A percentile compares a stretch with the other conserved stretches of the same genome.
phyloP scores from a whole-genome alignment of 2,888 invertebrate species.

The Listrodromus nycthemerus region DNA sequence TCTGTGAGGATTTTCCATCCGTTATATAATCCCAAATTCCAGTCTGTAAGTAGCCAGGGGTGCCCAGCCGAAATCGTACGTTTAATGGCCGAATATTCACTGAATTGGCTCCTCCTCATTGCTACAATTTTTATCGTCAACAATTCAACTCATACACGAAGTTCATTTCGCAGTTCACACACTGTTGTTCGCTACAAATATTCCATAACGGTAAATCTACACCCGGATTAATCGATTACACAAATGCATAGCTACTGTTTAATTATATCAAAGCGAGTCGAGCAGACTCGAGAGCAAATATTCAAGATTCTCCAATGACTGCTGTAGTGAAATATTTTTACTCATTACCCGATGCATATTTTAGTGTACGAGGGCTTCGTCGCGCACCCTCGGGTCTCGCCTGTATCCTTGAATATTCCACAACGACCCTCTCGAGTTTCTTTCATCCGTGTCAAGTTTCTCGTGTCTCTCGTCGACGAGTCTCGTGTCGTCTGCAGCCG shows the following conservation, averaged over 20 bases:
- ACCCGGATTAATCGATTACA: conserved; percentile 47
- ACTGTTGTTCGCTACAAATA: not conserved
- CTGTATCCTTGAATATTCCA: conserved; percentile 39
- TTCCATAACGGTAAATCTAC: not conserved
- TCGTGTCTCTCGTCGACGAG: conserved; percentile 59
- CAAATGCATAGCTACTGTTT: conserved; percentile 15
- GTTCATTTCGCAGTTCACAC: not conserved
- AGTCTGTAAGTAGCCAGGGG: conserved; percentile 26
- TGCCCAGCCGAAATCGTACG: conserved; percentile 38
- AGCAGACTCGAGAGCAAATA: not conserved
- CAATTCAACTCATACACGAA: not conserved
- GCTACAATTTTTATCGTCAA: conserved; percentile 8
- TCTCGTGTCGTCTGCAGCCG: conserved; percentile 68
- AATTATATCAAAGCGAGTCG: not conserved
- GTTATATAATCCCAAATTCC: conserved; percentile 75
- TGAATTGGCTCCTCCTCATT: not conserved
- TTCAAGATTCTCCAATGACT: not conserved
- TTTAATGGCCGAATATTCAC: conserved; percentile 26
- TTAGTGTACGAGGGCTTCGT: not conserved
- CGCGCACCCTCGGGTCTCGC: not conserved
- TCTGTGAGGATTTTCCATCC: conserved; percentile 66
- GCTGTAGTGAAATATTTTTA: not conserved
- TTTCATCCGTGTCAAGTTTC: conserved; percentile 23
- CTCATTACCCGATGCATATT: not conserved
- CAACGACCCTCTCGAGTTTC: conserved; percentile 36